phyloP scores from a whole-genome alignment of 1,140 invertebrate species.

The Trypoxylus dichotomus region DNA sequence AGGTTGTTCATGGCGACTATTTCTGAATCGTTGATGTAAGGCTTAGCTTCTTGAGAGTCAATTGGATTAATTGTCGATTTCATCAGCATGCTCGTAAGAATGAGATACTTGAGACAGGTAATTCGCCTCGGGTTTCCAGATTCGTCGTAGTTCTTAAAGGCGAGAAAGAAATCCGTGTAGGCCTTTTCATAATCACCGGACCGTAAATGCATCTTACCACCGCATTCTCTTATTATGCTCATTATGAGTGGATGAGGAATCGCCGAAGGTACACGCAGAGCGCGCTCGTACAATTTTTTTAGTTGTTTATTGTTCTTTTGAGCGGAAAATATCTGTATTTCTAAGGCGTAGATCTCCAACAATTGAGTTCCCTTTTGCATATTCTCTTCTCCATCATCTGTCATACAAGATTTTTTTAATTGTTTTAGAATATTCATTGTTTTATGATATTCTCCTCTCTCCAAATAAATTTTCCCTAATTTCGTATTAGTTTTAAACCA shows the following conservation, averaged over 20 bases:
- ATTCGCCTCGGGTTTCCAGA: conserved; percentile 94
- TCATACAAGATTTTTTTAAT: conserved; percentile 94
- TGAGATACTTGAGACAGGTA: conserved; percentile 98
- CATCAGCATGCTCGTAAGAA: conserved; percentile 98
- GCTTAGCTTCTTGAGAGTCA: conserved; percentile 99
- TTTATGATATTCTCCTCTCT: conserved; percentile 90
- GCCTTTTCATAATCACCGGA: conserved; percentile 98
- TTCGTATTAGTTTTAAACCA: conserved; percentile 99
- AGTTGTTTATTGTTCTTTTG: conserved; percentile 99
- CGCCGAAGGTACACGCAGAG: conserved; percentile 96
- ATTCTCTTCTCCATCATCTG: conserved; percentile 97
- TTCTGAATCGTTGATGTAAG: conserved; percentile 98
- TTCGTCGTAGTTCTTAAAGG: conserved; percentile 99
- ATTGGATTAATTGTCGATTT: conserved; percentile 99
- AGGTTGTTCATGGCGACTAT: conserved; percentile 99
- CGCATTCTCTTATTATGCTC: conserved; percentile 98
- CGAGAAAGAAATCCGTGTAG: conserved; percentile 99
- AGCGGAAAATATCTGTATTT: conserved; percentile 99
- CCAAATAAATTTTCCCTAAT: conserved; percentile 97
- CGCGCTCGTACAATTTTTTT: conserved; percentile 96
- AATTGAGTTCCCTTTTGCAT: conserved; percentile 97
- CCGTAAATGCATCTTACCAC: conserved; percentile 98
- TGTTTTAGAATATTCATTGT: conserved; percentile 95
- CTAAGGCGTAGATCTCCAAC: conserved; percentile 96
- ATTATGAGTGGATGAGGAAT: conserved; percentile 99